These are phyloP conservation scores for Melikaiella ostensackeni DNA, from an alignment of 2,888 invertebrate genomes.

Conservation along the genomic window DNA sequence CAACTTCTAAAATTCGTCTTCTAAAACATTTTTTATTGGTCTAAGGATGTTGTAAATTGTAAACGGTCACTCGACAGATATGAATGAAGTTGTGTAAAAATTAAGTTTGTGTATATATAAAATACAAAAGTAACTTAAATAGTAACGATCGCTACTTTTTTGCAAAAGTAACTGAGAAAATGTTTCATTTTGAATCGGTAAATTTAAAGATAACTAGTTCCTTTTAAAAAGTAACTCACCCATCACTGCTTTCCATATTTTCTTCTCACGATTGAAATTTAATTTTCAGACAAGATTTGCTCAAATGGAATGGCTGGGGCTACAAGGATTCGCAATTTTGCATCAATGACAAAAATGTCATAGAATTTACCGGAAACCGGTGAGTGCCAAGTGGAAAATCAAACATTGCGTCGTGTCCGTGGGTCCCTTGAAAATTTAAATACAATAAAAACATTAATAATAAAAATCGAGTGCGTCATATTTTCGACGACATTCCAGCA, in stretches of 20 bases:
- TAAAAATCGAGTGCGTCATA: slow-evolving; percentile 5
- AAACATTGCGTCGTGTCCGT: slow-evolving; percentile 6
- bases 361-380: slow-evolving; percentile 92
- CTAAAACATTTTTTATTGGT: too few species aligned
- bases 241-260: neutral
- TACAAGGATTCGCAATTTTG: slow-evolving; percentile 95
- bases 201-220: too few species aligned
- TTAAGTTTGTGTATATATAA: too few species aligned
- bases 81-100: too few species aligned
- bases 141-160: too few species aligned
- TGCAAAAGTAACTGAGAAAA: too few species aligned
- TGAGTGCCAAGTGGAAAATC: slow-evolving; percentile 73
- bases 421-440: neutral
- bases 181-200: too few species aligned
- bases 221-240: too few species aligned
- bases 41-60: too few species aligned
- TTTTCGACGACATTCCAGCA: slow-evolving; percentile 1
- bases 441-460: neutral
- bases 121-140: too few species aligned
- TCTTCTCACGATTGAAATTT: neutral
- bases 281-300: slow-evolving; percentile 86
- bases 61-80: too few species aligned
- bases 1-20: too few species aligned
- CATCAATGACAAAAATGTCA: slow-evolving; percentile 81
- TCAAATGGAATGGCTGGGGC: slow-evolving; percentile 99